Base-by-base conservation (phyloP, 2,888 invertebrate species). In the Mesochorus sp. region DNA sequence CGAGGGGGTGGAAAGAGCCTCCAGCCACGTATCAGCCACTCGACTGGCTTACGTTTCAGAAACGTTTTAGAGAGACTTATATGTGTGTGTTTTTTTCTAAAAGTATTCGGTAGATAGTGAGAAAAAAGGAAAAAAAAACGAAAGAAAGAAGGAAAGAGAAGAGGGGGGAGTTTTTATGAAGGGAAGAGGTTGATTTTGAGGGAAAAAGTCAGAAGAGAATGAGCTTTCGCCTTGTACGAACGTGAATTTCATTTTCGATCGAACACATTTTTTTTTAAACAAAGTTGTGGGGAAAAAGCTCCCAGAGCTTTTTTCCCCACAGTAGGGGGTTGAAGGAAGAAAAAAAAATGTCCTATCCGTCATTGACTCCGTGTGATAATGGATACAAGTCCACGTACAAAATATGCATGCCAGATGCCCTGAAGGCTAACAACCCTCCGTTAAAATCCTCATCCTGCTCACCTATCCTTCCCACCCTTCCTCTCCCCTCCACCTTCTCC, bases 11-110 rank as follows among this genome's bases (percentile, higher is more conserved):
- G 49, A 47, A 17, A 44, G 44, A 44, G 31, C 21, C 31, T 12
- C 51, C 64, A 49, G 64, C n/a, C 76, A 76, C 80, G 83, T 83
- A 84, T 42, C 62, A 4, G 37, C 49, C 79, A 80, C 73, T 57
- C 76, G 51, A 51, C 28, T 42, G 34, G 61, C 75, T 83, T 80
- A 81, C 78, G 82, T 81, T n/a, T 81, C 75, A 61, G 64, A 82
- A 82, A 81, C 80, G 80, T 83, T 83, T 83, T 79, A 82, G 76
- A 81, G 77, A 73, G 73, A 82, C 80, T 80, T 76, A 53, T 57
- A n/a, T 57, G 31, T 47, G 12, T 44, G 44, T 57, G 55, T 42
- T 57, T 42, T 59, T 76, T 57, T 39, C 24, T 61, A 5, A 34
- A 39, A 57, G 62, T 57, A 66, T 37, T 59, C 8, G 14, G 5